Conservation (phyloP, 2,113 vertebrate species). For the Hemiscyllium ocellatum region DNA sequence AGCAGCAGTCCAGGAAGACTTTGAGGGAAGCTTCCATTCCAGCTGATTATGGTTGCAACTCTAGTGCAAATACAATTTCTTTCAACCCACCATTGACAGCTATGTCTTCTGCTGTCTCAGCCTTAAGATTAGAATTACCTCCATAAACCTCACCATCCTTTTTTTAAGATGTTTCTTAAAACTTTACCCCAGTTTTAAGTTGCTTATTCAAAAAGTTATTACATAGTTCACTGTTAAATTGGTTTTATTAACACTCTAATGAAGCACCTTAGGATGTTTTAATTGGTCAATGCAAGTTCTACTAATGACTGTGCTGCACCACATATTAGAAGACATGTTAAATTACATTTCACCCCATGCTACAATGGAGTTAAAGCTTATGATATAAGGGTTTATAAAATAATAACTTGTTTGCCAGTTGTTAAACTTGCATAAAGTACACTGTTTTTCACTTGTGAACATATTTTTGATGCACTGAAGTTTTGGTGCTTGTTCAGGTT, state of each 20-base stretch:
- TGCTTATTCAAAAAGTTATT: neutral
- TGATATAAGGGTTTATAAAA: neutral
- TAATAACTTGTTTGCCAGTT: neutral
- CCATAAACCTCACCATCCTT: neutral
- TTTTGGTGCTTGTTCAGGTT: too few relatives aligned
- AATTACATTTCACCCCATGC: neutral
- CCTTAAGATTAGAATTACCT: neutral
- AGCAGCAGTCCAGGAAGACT: neutral
- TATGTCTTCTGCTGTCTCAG: neutral
- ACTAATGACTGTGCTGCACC: neutral
- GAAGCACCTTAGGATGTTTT: neutral
- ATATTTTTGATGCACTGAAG: neutral
- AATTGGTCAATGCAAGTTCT: neutral
- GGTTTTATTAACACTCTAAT: neutral
- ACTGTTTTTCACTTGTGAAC: neutral
- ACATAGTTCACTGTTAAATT: neutral
- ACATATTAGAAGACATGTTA: neutral
- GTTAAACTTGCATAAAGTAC: neutral
- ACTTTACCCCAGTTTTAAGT: neutral
- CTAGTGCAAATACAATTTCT: neutral
- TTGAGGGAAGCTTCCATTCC: too few relatives aligned
- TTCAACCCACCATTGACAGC: neutral
- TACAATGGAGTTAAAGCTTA: neutral
- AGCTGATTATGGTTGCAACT: neutral
- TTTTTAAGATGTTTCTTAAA: neutral